Evolutionary conservation across 2,888 invertebrate genomes (phyloP), one percentile per base, ranked within the genome.

Genomic region (Lasius platythorax): DNA sequence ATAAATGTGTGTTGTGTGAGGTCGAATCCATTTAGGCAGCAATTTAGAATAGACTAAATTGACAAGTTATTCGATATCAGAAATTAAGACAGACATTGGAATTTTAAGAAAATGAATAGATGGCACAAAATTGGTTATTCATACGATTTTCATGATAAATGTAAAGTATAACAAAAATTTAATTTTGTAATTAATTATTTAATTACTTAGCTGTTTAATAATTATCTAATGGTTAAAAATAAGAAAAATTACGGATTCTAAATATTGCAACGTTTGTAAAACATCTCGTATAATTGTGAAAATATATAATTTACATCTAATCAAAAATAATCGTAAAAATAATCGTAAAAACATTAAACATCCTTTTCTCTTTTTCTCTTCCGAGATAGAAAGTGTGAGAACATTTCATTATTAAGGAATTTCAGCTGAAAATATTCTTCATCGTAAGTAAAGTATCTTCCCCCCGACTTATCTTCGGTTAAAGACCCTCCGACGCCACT

Each of bases 401-500:
- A 70, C 37, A n/a, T 81, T 46, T 30, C 33, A 33, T 72, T 46
- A 50, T 64, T 30, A 66, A 46, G 2, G 28, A 63, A 81, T 67
- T 46, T 63, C 63, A 63, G 53, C 50, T 50, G 46, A 58, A 75
- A 64, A 53, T 56, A 81, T 64, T 33, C 43, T 15, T n/a, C 63
- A n/a, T 5, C 46, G 63, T 12, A 33, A 75, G 43, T 46, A n/a
- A 61, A 72, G 63, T 70, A 58, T 68, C 83, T 68, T 61, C 61
- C 83, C 40, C 28, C 50, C 64, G 81, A 66, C 82, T 89, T 87
- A 89, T 90, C 89, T 90, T 83, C 72, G 73, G 82, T 82, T 85
- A 89, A 88, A 88, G 90, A 90, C 84, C 89, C 82, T 85, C 88
- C 53, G 61, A 58, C 68, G 73, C 84, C 75, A 72, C 74, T 33